Conservation (phyloP, 2,888 invertebrate species). For the Bhutanitis thaidina region DNA sequence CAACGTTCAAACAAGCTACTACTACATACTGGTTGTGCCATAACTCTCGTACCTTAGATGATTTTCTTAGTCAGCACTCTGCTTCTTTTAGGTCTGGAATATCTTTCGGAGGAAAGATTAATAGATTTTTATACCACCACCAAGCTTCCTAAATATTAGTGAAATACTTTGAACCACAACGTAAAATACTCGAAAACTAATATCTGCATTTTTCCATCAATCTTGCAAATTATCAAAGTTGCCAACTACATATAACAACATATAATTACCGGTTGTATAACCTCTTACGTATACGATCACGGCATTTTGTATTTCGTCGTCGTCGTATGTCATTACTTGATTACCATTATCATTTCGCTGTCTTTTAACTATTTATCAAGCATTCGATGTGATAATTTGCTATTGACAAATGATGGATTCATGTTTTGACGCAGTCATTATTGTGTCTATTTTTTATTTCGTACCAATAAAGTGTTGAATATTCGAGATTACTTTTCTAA, state of each 20-base stretch:
- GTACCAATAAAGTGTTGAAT: slow-evolving; percentile 8
- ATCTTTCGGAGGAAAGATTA: no score
- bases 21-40: no score
- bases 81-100: no score
- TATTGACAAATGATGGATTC: slow-evolving; percentile 48
- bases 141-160: no score
- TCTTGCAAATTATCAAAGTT: no score
- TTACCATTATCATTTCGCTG: slow-evolving; percentile 45
- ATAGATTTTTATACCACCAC: no score
- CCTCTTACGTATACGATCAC: slow-evolving; percentile 34
- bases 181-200: no score
- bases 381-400: slow-evolving; percentile 44
- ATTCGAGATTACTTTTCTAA: slow-evolving; percentile 2
- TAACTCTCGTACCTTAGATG: no score
- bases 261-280: slow-evolving; percentile 61
- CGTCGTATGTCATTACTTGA: slow-evolving; percentile 37
- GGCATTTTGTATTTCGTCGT: slow-evolving; percentile 45
- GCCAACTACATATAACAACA: neutral
- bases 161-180: no score
- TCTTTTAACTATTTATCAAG: slow-evolving; percentile 42
- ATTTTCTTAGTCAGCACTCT: no score
- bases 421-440: slow-evolving; percentile 20
- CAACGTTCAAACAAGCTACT: no score
- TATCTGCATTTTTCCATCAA: no score
- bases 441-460: slow-evolving; percentile 8